These are phyloP conservation scores for Sphaerophoria taeniata DNA, from an alignment of 2,888 invertebrate genomes.

Conservation along the genomic window DNA sequence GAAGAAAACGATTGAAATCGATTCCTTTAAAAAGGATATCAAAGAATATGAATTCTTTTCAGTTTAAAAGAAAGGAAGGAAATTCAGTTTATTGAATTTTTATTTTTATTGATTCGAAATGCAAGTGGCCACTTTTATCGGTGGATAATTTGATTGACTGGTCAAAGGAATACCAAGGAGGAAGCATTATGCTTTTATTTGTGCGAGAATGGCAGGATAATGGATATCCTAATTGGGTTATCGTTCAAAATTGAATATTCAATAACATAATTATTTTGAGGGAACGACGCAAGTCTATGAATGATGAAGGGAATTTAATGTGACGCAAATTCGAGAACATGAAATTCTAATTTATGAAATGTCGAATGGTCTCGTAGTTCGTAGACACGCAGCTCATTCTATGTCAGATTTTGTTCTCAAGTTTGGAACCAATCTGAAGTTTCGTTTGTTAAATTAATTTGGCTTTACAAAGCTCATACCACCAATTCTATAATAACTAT, in stretches of 20 bases:
- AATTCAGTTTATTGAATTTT: conserved; percentile 54
- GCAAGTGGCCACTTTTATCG: conserved; percentile 70
- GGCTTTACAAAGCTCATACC: too few species aligned
- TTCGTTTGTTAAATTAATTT: too few species aligned
- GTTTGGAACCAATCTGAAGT: too few species aligned
- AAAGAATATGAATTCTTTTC: conserved; percentile 32
- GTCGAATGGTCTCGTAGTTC: too few species aligned
- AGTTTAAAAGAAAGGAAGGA: conserved; percentile 27
- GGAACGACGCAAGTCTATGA: conserved; percentile 29
- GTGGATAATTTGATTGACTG: conserved; percentile 76
- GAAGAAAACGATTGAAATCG: conserved; percentile 50
- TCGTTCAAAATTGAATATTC: conserved; percentile 65
- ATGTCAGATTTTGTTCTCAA: too few species aligned
- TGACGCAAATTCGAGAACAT: conserved; percentile 4
- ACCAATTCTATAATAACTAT: too few species aligned
- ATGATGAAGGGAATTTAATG: not conserved
- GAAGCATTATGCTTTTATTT: not conserved
- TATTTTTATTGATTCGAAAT: conserved; percentile 38
- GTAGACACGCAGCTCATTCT: too few species aligned
- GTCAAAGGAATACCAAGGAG: conserved; percentile 73
- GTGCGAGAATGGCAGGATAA: conserved; percentile 39
- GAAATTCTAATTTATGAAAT: too few species aligned
- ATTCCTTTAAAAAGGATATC: conserved; percentile 69
- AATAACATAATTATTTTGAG: conserved; percentile 48
- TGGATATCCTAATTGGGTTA: conserved; percentile 72